These are phyloP conservation scores for Martes martes DNA, from an alignment of 2,113 vertebrate genomes.

Conservation along the genomic window DNA sequence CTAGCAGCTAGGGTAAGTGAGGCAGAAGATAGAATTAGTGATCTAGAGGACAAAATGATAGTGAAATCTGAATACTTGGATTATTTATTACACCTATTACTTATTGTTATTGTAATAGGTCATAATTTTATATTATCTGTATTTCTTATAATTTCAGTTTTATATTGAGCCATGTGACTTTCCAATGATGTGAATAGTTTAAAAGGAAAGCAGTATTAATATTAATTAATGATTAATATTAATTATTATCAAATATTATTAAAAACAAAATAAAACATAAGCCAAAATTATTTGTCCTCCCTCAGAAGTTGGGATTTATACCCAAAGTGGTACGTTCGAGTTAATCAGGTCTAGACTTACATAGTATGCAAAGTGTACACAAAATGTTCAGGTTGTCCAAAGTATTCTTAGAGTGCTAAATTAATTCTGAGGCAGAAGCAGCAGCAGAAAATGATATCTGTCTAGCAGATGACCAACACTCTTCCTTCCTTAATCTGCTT, in stretches of 20 bases:
- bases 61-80: constrained; percentile 33
- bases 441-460: not conserved
- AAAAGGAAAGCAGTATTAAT: constrained; percentile 60
- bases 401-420: not conserved
- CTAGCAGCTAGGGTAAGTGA: too few relatives aligned
- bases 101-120: constrained; percentile 69
- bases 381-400: constrained; percentile 2
- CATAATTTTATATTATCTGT: constrained; percentile 69
- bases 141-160: constrained; percentile 72
- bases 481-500: not conserved
- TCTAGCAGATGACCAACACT: not conserved
- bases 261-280: constrained; percentile 36
- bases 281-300: constrained; percentile 23
- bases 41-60: too few relatives aligned
- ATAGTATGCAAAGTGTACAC: not conserved
- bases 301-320: not conserved
- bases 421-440: not conserved
- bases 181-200: constrained; percentile 65
- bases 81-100: constrained; percentile 4
- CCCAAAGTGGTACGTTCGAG: not conserved
- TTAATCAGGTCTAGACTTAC: not conserved
- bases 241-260: not conserved
- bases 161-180: constrained; percentile 60
- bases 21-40: too few relatives aligned
- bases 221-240: not conserved